Conservation (phyloP, 2,797 vertebrate species). For the Melanotaenia maccullochi region DNA sequence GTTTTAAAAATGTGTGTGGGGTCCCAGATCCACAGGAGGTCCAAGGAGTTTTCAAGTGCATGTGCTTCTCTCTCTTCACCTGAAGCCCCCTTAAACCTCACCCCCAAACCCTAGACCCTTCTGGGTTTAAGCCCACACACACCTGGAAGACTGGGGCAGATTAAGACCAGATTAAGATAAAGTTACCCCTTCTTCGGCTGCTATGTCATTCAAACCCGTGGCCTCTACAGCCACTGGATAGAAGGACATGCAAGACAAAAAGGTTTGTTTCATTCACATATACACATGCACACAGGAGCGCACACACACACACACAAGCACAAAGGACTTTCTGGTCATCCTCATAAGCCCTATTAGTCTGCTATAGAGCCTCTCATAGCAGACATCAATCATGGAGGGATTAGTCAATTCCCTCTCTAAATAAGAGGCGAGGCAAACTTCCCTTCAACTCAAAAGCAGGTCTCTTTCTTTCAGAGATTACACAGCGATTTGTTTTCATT, state of each 20-base stretch:
- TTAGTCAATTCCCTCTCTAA: constrained; percentile 83
- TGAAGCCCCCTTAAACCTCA: constrained; percentile 62
- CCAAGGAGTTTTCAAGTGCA: constrained; percentile 72
- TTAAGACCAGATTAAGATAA: constrained; percentile 87
- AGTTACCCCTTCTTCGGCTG: constrained; percentile 78
- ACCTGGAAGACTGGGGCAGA: constrained; percentile 75
- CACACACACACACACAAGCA: constrained; percentile 49
- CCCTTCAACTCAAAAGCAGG: constrained; percentile 81
- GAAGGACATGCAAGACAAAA: constrained; percentile 71
- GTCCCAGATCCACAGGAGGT: constrained; percentile 59
- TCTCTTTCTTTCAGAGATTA: constrained; percentile 80
- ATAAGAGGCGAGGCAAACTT: constrained; percentile 80
- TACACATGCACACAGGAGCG: constrained; percentile 37
- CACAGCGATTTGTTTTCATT: constrained; percentile 85
- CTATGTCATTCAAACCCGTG: constrained; percentile 82
- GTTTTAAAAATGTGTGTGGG: constrained; percentile 56
- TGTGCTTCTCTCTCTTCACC: constrained; percentile 62
- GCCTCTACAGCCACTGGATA: constrained; percentile 60
- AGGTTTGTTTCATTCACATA: constrained; percentile 69
- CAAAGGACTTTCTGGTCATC: constrained; percentile 78
- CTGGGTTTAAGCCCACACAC: constrained; percentile 80
- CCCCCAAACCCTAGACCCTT: constrained; percentile 66
- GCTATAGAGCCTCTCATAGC: constrained; percentile 78
- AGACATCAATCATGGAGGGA: constrained; percentile 84
- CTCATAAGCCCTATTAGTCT: constrained; percentile 81